A percentile compares a stretch with the other conserved stretches of the same genome.
These are phyloP conservation scores for Atrina japonica DNA, from an alignment of 2,888 invertebrate genomes.

Conservation along the genomic window DNA sequence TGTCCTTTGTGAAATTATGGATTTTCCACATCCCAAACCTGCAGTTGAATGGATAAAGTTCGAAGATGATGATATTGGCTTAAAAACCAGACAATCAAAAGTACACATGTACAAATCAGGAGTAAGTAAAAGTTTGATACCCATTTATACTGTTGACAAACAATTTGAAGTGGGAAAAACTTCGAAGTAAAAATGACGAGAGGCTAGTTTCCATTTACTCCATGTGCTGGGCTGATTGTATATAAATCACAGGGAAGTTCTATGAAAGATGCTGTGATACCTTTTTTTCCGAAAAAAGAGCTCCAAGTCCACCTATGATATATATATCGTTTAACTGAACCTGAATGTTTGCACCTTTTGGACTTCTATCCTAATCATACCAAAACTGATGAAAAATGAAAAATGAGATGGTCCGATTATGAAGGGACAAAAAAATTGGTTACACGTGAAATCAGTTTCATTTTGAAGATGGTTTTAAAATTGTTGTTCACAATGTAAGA, in stretches of 20 bases:
- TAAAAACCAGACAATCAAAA: background rate
- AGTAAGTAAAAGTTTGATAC: conserved; percentile 11
- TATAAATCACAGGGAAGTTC: conserved; percentile 27
- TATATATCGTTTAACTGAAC: conserved; percentile 10
- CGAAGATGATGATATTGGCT: conserved; percentile 8
- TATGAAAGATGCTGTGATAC: conserved; percentile 5
- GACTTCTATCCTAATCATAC: conserved; percentile 16
- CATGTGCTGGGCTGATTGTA: conserved; percentile 1
- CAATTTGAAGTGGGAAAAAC: conserved; percentile 24
- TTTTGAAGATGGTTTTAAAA: background rate
- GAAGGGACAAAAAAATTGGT: background rate
- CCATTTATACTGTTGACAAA: background rate
- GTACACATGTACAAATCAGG: conserved; percentile 4
- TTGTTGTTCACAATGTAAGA: conserved; percentile 14
- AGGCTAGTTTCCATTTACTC: conserved; percentile 13
- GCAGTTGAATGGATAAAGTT: conserved; percentile 12
- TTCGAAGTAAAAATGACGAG: background rate
- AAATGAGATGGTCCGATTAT: conserved; percentile 21
- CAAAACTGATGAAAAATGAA: conserved; percentile 16
- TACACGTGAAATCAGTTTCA: background rate
- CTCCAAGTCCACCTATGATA: conserved; percentile 5
- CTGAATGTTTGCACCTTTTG: background rate
- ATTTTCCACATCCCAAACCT: background rate
- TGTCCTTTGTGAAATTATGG: background rate
- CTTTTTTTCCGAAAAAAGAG: background rate